These are phyloP conservation scores for Dolichopus griseipennis DNA, from an alignment of 2,888 invertebrate species.

Conservation along the genomic window DNA sequence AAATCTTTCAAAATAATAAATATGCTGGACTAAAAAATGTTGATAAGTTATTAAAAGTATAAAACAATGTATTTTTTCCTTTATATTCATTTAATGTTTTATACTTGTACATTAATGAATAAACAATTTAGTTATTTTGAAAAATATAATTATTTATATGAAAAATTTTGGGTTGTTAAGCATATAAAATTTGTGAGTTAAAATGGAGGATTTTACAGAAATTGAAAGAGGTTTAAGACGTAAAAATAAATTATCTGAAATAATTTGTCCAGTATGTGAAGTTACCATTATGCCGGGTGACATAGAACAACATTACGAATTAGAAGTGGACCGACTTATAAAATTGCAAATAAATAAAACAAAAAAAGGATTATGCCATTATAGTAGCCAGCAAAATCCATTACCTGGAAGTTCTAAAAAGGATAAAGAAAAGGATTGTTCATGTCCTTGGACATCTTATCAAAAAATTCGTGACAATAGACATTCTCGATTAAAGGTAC, in stretches of 20 bases:
- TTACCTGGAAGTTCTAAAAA: conserved; percentile 23
- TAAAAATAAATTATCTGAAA: not conserved
- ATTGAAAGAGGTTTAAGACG: not conserved
- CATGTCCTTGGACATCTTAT: conserved; percentile 59
- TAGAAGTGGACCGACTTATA: conserved; percentile 67
- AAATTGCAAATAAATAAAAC: conserved; percentile 39
- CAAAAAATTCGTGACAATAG: conserved; percentile 65
- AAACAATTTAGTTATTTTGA: too few relatives aligned
- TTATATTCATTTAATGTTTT: too few relatives aligned
- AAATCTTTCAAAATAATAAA: too few relatives aligned
- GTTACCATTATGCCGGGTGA: conserved; percentile 73
- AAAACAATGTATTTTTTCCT: too few relatives aligned
- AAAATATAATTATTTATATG: too few relatives aligned
- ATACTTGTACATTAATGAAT: too few relatives aligned
- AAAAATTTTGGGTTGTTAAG: not conserved
- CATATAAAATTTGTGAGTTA: not conserved
- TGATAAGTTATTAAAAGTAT: too few relatives aligned
- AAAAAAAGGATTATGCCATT: conserved; percentile 18
- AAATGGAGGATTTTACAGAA: not conserved
- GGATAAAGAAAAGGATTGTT: conserved; percentile 10
- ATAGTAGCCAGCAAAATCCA: conserved; percentile 16
- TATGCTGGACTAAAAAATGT: too few relatives aligned
- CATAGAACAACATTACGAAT: conserved; percentile 69
- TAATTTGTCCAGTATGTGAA: conserved; percentile 74
- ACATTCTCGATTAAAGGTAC: conserved; percentile 53